Evolutionary conservation across 2,888 invertebrate species (phyloP).

Genomic region (Caenorhabditis sp.): DNA sequence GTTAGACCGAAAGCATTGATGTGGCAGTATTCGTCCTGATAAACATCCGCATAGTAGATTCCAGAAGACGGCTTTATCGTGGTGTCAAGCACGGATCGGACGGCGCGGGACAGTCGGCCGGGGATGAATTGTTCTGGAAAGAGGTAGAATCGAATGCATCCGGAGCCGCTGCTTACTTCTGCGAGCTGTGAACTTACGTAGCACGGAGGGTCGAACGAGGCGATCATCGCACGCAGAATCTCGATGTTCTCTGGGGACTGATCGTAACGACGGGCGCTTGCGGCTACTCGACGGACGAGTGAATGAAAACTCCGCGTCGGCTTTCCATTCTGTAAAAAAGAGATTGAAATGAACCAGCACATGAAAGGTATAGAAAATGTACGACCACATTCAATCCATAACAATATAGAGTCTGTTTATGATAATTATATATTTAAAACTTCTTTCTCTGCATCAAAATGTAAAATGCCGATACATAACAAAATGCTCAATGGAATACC

Average conservation of each 20-base stretch:
- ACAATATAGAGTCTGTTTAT: no score
- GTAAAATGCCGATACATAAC: neutral
- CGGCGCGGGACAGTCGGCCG: neutral
- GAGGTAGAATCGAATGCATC: neutral
- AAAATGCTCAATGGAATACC: constrained; percentile 1
- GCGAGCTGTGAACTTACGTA: constrained; percentile 20
- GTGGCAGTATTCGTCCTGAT: constrained; percentile 23
- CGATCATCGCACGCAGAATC: neutral
- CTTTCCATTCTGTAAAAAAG: constrained; percentile 1
- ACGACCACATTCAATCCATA: no score
- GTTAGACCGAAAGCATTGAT: constrained; percentile 39
- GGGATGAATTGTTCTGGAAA: constrained; percentile 17
- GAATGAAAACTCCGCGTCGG: constrained; percentile 12
- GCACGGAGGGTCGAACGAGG: constrained; percentile 1
- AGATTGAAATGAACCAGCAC: neutral
- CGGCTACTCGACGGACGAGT: neutral
- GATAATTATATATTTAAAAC: no score
- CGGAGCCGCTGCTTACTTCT: no score
- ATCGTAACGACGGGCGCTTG: constrained; percentile 1
- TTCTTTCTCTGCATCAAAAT: no score
- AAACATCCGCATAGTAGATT: constrained; percentile 40
- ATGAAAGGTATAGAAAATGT: no score
- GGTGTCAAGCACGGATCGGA: constrained; percentile 4
- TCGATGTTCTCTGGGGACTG: neutral
- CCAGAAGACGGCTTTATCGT: neutral